Evolutionary conservation across 1,140 invertebrate genomes (phyloP).

Genomic region (Magallana gigas): DNA sequence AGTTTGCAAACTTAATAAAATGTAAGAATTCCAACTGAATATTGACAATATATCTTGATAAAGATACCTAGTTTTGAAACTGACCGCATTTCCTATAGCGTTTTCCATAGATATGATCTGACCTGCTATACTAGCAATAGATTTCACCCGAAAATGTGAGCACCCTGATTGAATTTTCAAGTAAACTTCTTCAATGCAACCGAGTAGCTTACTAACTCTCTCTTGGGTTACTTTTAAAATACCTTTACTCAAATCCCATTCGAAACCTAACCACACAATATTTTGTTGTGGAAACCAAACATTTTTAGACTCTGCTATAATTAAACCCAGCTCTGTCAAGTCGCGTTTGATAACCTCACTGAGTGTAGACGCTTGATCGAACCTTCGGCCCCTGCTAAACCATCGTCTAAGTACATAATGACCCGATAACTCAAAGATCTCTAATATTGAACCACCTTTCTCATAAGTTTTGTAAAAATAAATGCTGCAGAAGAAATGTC

Average conservation of each 20-base stretch:
- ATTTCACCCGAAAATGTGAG: slow-evolving; percentile 27
- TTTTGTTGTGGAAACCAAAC: slow-evolving; percentile 31
- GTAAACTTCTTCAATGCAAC: neutral
- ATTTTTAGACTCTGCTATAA: slow-evolving; percentile 41
- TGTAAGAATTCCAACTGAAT: too few species aligned
- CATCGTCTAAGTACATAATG: too few species aligned
- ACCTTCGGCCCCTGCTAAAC: too few species aligned
- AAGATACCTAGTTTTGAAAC: slow-evolving; percentile 41
- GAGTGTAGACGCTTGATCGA: neutral
- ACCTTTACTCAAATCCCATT: slow-evolving; percentile 36
- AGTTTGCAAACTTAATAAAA: too few species aligned
- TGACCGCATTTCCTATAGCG: slow-evolving; percentile 46
- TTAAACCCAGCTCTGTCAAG: slow-evolving; percentile 16
- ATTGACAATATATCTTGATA: too few species aligned
- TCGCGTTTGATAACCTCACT: neutral
- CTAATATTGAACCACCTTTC: too few species aligned
- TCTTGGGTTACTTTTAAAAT: slow-evolving; percentile 18
- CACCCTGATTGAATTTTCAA: neutral
- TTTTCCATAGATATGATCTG: slow-evolving; percentile 53
- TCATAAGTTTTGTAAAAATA: too few species aligned
- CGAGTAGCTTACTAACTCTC: neutral
- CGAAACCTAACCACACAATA: slow-evolving; percentile 43
- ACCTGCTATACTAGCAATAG: slow-evolving; percentile 50
- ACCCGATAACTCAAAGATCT: too few species aligned
- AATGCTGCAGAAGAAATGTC: too few species aligned